phyloP scores from a whole-genome alignment of 2,888 invertebrate species.

The Hirtodrosophila duncani region DNA sequence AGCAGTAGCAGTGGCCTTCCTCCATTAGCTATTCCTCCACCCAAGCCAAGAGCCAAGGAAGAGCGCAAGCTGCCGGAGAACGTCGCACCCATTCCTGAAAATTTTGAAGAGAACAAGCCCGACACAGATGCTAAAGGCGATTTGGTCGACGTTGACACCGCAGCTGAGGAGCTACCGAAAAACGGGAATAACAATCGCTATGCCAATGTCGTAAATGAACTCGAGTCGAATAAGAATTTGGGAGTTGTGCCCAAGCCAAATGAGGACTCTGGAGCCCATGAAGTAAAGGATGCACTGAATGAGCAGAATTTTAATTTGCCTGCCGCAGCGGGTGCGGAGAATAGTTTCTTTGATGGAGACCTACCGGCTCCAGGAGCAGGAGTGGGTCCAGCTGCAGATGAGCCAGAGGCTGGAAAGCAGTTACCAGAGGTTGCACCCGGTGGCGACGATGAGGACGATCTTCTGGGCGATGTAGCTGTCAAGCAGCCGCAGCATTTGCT shows the following conservation, averaged over 20 bases:
- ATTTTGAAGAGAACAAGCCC: conserved; percentile 68
- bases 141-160: conserved; percentile 54
- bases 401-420: conserved; percentile 23
- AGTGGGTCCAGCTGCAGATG: conserved; percentile 38
- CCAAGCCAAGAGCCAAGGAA: conserved; percentile 34
- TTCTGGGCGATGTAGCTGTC: conserved; percentile 67
- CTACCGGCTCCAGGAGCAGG: conserved; percentile 34
- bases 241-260: conserved; percentile 45
- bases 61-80: conserved; percentile 75
- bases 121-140: conserved; percentile 57
- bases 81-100: conserved; percentile 77
- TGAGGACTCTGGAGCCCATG: conserved; percentile 77
- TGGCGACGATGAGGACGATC: conserved; percentile 54
- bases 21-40: conserved; percentile 52
- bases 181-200: conserved; percentile 75
- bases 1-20: conserved; percentile 62
- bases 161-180: conserved; percentile 61
- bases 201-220: conserved; percentile 71
- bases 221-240: conserved; percentile 51
- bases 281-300: conserved; percentile 75
- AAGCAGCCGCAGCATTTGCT: conserved; percentile 65
- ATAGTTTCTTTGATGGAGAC: conserved; percentile 70
- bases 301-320: conserved; percentile 76
- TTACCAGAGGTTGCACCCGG: conserved; percentile 25
- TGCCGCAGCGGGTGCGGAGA: conserved; percentile 68